Evolutionary conservation across 2,113 vertebrate species (phyloP).

Genomic region (Eupsittula cactorum): DNA sequence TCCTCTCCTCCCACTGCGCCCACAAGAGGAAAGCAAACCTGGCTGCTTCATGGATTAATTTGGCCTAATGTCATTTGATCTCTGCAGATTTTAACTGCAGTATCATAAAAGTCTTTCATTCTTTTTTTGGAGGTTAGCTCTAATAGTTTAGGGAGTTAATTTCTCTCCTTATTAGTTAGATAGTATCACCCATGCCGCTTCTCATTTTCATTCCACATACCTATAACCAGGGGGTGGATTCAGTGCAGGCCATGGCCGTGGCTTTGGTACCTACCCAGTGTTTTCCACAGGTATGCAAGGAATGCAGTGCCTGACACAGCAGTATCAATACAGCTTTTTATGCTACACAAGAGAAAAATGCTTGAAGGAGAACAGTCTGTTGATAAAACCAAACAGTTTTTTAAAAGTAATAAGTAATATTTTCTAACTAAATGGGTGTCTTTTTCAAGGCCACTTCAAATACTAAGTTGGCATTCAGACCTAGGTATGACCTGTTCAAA

Average conservation of each 20-base stretch:
- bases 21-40: constrained; percentile 33
- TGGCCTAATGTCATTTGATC: constrained; percentile 29
- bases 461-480: neutral
- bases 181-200: neutral
- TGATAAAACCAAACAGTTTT: constrained; percentile 29
- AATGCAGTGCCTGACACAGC: constrained; percentile 9
- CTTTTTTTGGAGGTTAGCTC: neutral
- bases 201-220: neutral
- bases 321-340: constrained; percentile 11
- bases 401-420: neutral
- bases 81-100: constrained; percentile 38
- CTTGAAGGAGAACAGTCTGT: constrained; percentile 24
- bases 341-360: constrained; percentile 19
- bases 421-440: neutral
- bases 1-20: neutral
- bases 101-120: constrained; percentile 9
- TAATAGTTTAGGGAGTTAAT: constrained; percentile 8
- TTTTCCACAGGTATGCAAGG: neutral
- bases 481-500: constrained; percentile 3
- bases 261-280: neutral
- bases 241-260: neutral
- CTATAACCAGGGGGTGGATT: neutral
- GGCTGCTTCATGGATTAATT: constrained; percentile 32
- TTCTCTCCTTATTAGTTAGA: neutral
- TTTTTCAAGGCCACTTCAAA: no score